Percentiles rank a stretch among this genome's conserved stretches.
phyloP scores from a whole-genome alignment of 1,140 invertebrate genomes.

The Alviniconcha marisindica region DNA sequence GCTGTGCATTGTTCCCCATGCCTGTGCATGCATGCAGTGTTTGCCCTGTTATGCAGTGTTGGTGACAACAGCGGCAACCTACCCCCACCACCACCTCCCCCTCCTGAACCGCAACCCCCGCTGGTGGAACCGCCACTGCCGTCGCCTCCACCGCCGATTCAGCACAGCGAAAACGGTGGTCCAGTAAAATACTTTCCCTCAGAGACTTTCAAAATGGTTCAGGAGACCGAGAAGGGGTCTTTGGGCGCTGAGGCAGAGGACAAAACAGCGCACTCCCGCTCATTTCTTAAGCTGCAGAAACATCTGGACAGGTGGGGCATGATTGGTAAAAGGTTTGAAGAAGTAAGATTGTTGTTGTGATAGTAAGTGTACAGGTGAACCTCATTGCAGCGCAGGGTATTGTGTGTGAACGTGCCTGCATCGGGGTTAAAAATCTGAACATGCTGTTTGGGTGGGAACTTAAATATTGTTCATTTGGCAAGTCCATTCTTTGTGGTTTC shows the following conservation, averaged over 20 bases:
- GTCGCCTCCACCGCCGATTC: not conserved
- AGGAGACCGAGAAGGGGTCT: constrained; percentile 61
- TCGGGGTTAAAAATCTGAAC: too few species aligned
- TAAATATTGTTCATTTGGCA: too few species aligned
- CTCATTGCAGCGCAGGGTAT: too few species aligned
- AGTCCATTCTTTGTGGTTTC: too few species aligned
- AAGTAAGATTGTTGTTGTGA: too few species aligned
- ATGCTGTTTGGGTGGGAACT: too few species aligned
- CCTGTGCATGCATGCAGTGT: constrained; percentile 5
- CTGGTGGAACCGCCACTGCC: not conserved
- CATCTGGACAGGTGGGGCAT: constrained; percentile 59
- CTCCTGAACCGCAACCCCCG: not conserved
- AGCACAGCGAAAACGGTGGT: not conserved
- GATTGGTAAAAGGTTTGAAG: too few species aligned
- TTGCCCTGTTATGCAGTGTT: not conserved
- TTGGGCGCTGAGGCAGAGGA: constrained; percentile 52
- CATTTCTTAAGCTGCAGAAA: constrained; percentile 70
- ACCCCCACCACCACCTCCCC: constrained; percentile 30
- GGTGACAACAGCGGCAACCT: not conserved
- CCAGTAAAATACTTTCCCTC: constrained; percentile 66
- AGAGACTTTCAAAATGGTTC: constrained; percentile 70
- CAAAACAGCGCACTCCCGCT: constrained; percentile 65
- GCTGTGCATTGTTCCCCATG: not conserved
- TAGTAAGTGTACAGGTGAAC: too few species aligned
- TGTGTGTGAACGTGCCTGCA: too few species aligned